Conservation (phyloP, 1,140 invertebrate genomes). For the Mya arenaria region DNA sequence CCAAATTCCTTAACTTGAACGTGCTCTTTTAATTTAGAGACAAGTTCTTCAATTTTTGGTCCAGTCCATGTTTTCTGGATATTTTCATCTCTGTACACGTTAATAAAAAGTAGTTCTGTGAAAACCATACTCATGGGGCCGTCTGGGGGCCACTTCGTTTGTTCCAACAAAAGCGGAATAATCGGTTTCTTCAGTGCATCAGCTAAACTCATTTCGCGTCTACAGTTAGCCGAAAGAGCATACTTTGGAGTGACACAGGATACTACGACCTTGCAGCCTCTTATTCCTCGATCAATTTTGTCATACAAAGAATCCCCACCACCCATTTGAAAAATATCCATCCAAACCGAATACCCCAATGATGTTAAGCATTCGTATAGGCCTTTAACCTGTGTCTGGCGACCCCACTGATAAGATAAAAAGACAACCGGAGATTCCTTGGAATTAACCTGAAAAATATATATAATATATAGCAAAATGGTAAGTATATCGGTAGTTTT, state of each 20-base stretch:
- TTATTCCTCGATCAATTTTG: slow-evolving; percentile 77
- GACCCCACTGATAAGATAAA: slow-evolving; percentile 79
- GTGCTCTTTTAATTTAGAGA: slow-evolving; percentile 53
- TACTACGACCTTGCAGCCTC: slow-evolving; percentile 72
- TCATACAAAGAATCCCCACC: slow-evolving; percentile 79
- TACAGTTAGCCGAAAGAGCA: slow-evolving; percentile 75
- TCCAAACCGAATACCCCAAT: slow-evolving; percentile 74
- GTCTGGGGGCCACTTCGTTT: slow-evolving; percentile 74
- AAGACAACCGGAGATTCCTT: slow-evolving; percentile 68
- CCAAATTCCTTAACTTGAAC: slow-evolving; percentile 30
- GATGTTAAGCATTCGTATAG: slow-evolving; percentile 69
- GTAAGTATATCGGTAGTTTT: too few relatives aligned
- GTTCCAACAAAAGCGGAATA: slow-evolving; percentile 75
- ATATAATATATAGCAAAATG: too few relatives aligned
- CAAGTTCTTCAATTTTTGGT: slow-evolving; percentile 65
- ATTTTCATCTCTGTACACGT: slow-evolving; percentile 63
- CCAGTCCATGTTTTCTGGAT: slow-evolving; percentile 67
- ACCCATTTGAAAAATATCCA: slow-evolving; percentile 80
- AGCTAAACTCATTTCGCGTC: slow-evolving; percentile 74
- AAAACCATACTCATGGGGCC: slow-evolving; percentile 78
- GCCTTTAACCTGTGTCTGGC: slow-evolving; percentile 73
- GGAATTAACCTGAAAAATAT: not conserved
- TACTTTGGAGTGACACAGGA: slow-evolving; percentile 78
- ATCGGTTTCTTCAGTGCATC: slow-evolving; percentile 77
- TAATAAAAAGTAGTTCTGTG: slow-evolving; percentile 74